Conservation (phyloP, 2,888 invertebrate species). For the Vesta saturnalis region DNA sequence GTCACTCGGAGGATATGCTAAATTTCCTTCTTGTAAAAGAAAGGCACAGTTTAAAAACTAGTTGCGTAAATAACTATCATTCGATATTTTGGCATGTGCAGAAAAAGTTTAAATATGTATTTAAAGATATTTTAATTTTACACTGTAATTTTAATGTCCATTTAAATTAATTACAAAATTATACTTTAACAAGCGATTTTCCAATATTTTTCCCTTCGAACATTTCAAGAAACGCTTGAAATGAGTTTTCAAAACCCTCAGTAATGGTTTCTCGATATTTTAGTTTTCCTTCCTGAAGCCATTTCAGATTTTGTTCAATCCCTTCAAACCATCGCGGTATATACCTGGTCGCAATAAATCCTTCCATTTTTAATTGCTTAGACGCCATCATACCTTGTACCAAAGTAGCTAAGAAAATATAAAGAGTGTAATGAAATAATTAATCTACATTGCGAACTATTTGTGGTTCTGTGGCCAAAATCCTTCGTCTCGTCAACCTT, state of each 20-base stretch:
- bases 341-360: slow-evolving; percentile 69
- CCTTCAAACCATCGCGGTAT: slow-evolving; percentile 69
- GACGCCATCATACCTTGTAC: slow-evolving; percentile 67
- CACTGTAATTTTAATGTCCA: too few species aligned
- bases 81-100: too few species aligned
- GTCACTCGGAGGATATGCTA: too few species aligned
- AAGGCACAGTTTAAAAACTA: too few species aligned
- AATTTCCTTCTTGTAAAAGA: too few species aligned
- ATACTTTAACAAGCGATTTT: slow-evolving; percentile 73
- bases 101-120: too few species aligned
- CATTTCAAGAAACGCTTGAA: slow-evolving; percentile 73
- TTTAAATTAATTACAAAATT: slow-evolving; percentile 4
- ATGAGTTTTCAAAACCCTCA: slow-evolving; percentile 75
- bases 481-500: too few species aligned
- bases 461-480: not conserved
- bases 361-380: slow-evolving; percentile 71
- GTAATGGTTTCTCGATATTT: slow-evolving; percentile 74
- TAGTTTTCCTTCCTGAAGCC: slow-evolving; percentile 74
- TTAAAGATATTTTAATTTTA: too few species aligned
- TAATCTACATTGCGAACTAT: too few species aligned
- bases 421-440: too few species aligned
- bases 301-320: slow-evolving; percentile 68
- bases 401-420: slow-evolving; percentile 58
- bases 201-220: slow-evolving; percentile 72
- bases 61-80: too few species aligned